Evolutionary conservation across 2,113 vertebrate species (phyloP).

Genomic region (Struthio camelus): DNA sequence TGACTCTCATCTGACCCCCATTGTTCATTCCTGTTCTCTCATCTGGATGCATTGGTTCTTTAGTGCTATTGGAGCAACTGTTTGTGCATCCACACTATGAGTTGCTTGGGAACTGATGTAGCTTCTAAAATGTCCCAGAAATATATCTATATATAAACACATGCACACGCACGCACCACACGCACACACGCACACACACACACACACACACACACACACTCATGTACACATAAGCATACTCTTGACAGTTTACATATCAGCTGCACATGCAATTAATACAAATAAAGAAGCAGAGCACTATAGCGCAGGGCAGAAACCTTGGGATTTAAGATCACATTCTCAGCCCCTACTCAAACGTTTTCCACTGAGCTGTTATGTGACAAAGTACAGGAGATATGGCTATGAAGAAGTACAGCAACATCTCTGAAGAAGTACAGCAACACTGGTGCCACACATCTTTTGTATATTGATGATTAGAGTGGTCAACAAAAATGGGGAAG

Average conservation of each 20-base stretch:
- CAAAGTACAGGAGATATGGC: background rate
- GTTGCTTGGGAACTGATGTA: background rate
- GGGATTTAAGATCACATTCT: background rate
- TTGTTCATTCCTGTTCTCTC: no score
- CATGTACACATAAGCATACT: no score
- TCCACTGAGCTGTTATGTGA: background rate
- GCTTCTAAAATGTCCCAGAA: background rate
- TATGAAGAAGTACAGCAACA: no score
- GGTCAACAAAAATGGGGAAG: background rate
- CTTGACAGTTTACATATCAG: background rate
- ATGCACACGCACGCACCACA: background rate
- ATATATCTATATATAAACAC: background rate
- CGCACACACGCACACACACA: background rate
- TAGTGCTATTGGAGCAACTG: background rate
- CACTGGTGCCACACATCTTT: background rate
- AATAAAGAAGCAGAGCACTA: background rate
- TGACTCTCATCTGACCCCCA: no score
- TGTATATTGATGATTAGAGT: background rate
- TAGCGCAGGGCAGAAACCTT: background rate
- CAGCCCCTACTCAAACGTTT: background rate
- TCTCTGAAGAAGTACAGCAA: no score
- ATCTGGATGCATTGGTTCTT: background rate
- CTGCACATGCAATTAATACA: background rate
- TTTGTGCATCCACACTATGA: background rate
- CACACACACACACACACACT: background rate